Conservation (phyloP, 2,113 vertebrate species). For the Aleadryas rufinucha region DNA sequence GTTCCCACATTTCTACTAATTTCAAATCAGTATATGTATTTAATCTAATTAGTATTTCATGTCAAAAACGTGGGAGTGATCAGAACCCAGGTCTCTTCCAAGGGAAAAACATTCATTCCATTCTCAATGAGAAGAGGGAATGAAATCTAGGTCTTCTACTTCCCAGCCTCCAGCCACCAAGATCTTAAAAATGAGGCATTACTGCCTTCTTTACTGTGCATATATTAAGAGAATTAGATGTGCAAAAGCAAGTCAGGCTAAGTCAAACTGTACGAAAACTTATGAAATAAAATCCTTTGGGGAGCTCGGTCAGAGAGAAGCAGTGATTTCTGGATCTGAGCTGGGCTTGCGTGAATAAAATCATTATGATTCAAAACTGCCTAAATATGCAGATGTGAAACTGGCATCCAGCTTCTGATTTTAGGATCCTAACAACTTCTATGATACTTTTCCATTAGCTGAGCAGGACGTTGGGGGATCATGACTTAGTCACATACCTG, state of each 20-base stretch:
- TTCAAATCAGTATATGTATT: not conserved
- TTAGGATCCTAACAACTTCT: not conserved
- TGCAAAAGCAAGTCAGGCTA: not conserved
- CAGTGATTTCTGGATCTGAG: not conserved
- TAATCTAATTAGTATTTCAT: conserved; percentile 5
- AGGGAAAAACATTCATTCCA: not conserved
- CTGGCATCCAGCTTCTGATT: not conserved
- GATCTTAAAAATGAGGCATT: not conserved
- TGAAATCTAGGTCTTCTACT: conserved; percentile 16
- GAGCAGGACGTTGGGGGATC: not conserved
- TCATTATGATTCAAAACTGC: not conserved
- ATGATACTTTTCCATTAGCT: not conserved
- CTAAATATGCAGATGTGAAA: not conserved
- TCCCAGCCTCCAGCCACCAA: conserved; percentile 10
- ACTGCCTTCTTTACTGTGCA: not conserved
- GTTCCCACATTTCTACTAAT: not conserved
- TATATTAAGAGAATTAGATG: conserved; percentile 16
- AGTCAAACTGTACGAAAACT: not conserved
- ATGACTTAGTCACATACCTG: not conserved
- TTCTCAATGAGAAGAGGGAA: not conserved
- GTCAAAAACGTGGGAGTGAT: not conserved
- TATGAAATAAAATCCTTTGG: not conserved
- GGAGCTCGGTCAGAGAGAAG: not conserved
- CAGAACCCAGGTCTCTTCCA: not conserved
- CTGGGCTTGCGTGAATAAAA: not conserved